Evolutionary conservation across 2,797 vertebrate genomes (phyloP), one percentile per base, ranked within the genome.

Genomic region (Synaphobranchus kaupii): DNA sequence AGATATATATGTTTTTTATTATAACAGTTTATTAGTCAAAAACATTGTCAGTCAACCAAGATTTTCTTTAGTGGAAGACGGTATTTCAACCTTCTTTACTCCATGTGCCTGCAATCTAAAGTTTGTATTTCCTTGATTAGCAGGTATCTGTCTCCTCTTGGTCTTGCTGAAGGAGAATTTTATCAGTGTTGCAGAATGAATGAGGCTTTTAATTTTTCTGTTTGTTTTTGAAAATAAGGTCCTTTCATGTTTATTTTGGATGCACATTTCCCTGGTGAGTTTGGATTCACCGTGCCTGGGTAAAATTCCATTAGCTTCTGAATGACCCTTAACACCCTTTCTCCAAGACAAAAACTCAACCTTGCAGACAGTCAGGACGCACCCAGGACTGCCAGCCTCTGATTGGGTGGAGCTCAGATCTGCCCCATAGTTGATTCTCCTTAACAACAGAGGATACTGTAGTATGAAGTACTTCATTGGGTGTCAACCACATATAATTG

Each of bases 291-390:
- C 10, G 50, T 50, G 2, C 50, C 50, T 4, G 50, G 50, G 50
- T 39, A 5, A 50, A 10, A 50, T 50, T 3, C 8, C 50, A 0
- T 50, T 50, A 9, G 1, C 50, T 50, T 7, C 50, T 50, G 10
- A 50, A 50, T 50, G 50, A 50, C 8, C 50, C 10, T 50, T 50
- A 50, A 50, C 50, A 7, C 50, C 10, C 47, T 25, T 85, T 91
- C 13, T 86, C 88, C 90, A 94, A 99, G 98, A 92, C 98, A 99
- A 92, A 99, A 99, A 89, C 95, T 99, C 56, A 99, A 99, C 89
- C 95, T 99, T 63, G 97, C 98, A 0, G 98, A 99, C 92, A 95
- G 94, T 92, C 98, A 99, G 89, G 31, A 48, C 22, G 31, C 3
- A 22, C 10, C 56, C 47, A 96, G 96, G 91, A 92, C 97, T 39